These are phyloP conservation scores for Poecilia gillii DNA, from an alignment of 2,797 vertebrate species.

Conservation along the genomic window DNA sequence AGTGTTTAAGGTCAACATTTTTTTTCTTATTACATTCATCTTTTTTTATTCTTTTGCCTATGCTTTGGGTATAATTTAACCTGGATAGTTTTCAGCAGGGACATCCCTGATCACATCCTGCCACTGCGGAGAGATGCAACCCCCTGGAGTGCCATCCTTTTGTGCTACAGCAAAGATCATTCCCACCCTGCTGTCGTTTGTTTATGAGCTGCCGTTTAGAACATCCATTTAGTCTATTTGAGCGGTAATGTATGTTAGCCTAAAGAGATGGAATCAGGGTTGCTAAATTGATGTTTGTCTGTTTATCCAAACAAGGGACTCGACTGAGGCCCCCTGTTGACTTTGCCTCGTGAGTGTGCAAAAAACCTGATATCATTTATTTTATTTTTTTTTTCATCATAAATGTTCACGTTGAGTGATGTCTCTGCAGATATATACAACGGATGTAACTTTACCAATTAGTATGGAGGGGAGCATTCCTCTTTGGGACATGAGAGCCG, in stretches of 20 bases:
- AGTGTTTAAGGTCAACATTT: conserved; percentile 62
- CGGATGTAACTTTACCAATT: conserved; percentile 66
- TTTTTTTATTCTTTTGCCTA: conserved; percentile 31
- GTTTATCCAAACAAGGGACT: conserved; percentile 60
- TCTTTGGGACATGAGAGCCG: conserved; percentile 65
- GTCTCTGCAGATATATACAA: conserved; percentile 68
- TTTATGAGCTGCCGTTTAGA: conserved; percentile 77
- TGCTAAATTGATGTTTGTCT: conserved; percentile 61
- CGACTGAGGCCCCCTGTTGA: conserved; percentile 46
- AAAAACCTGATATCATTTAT: conserved; percentile 37
- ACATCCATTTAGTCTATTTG: conserved; percentile 78
- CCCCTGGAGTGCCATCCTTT: conserved; percentile 73
- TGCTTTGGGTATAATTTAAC: conserved; percentile 68
- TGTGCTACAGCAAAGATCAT: conserved; percentile 69
- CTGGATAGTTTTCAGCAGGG: conserved; percentile 79
- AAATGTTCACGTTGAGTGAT: conserved; percentile 56
- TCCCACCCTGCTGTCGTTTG: conserved; percentile 81
- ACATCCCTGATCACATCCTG: conserved; percentile 73
- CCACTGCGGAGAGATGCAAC: conserved; percentile 79
- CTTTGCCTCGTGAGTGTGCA: conserved; percentile 37
- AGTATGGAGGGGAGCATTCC: conserved; percentile 56
- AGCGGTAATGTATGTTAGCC: conserved; percentile 72
- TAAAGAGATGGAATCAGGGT: conserved; percentile 71
- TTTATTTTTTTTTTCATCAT: conserved; percentile 36
- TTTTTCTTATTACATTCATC: background rate